A percentile compares a stretch with the other conserved stretches of the same genome.
phyloP scores from a whole-genome alignment of 2,888 invertebrate species.

The Cyaniris semiargus region DNA sequence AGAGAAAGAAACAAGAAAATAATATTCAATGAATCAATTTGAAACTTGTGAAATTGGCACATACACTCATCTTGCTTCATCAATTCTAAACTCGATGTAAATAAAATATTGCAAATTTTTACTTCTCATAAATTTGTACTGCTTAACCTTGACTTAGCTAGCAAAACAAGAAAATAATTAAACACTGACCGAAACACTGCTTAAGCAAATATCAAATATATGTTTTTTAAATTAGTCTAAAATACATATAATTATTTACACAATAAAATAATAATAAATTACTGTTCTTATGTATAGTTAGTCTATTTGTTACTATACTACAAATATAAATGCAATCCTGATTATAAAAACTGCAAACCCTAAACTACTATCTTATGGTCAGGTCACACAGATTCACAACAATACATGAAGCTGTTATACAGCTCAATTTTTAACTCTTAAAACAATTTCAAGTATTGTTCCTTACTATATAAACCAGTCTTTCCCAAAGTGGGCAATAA shows the following conservation, averaged over 20 bases:
- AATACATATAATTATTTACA: background rate
- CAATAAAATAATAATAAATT: background rate
- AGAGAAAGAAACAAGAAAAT: background rate
- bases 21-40: background rate
- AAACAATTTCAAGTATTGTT: background rate
- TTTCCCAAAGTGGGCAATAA: too few relatives aligned
- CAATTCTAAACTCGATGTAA: background rate
- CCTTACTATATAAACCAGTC: too few relatives aligned
- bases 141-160: too few relatives aligned
- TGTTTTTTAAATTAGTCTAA: background rate
- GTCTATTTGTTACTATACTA: background rate
- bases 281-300: constrained; percentile 8
- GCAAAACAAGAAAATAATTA: too few relatives aligned
- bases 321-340: constrained; percentile 17
- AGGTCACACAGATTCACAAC: background rate
- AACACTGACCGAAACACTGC: background rate
- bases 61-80: background rate
- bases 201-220: background rate
- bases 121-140: background rate
- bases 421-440: background rate
- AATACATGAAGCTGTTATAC: background rate
- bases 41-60: background rate
- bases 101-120: background rate
- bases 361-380: background rate
- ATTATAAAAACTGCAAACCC: constrained; percentile 16